Conservation (phyloP, 2,113 vertebrate species). For the Malurus elegans region DNA sequence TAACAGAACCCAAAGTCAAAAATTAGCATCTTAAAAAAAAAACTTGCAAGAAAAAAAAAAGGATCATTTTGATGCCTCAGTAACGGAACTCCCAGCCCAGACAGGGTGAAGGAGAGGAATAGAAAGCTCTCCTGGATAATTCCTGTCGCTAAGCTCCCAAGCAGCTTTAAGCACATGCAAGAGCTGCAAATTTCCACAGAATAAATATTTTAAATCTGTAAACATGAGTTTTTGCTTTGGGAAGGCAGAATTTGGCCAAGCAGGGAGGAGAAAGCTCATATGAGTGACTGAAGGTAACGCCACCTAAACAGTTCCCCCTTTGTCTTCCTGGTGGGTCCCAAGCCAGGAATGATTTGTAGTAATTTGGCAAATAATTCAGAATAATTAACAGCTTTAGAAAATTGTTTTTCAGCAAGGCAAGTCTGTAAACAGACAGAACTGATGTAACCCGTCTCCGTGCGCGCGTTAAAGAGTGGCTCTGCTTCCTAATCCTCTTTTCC, state of each 20-base stretch:
- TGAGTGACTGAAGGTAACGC: background rate
- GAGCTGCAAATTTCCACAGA: background rate
- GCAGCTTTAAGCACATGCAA: background rate
- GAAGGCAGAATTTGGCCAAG: background rate
- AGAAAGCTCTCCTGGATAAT: background rate
- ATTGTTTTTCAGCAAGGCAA: background rate
- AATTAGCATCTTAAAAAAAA: background rate
- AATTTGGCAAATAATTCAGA: background rate
- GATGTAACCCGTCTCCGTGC: background rate
- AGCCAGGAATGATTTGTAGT: background rate
- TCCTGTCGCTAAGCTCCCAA: background rate
- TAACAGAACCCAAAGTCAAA: background rate
- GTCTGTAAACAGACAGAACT: background rate
- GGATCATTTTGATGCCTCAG: background rate
- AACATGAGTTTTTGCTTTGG: background rate
- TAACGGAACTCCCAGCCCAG: background rate
- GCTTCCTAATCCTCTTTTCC: background rate
- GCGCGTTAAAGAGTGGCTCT: background rate
- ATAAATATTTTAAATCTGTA: background rate
- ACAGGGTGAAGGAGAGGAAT: background rate
- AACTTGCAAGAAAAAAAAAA: fast-evolving
- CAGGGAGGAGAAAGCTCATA: background rate
- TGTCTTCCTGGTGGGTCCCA: background rate
- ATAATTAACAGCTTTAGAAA: constrained; percentile 11
- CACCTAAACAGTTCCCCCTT: background rate